Conservation (phyloP, 2,888 invertebrate genomes). For the Diaphora mendica region DNA sequence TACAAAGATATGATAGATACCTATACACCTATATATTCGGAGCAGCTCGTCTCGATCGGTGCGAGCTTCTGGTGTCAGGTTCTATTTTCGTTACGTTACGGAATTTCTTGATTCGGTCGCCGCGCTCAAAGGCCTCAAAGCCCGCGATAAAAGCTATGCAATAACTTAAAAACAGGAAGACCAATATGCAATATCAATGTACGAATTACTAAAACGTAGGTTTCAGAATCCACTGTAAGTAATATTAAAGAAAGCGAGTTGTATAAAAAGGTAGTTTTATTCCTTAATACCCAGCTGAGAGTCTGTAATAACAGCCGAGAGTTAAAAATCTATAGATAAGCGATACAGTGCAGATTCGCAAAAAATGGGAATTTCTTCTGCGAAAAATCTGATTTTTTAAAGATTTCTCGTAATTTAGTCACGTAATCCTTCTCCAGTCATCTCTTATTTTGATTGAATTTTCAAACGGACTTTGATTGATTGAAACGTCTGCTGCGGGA, state of each 20-base stretch:
- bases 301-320: not conserved
- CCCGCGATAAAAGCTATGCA: too few relatives aligned
- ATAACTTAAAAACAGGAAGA: too few relatives aligned
- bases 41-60: too few relatives aligned
- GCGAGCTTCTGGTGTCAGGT: too few relatives aligned
- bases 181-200: too few relatives aligned
- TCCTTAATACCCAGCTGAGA: not conserved
- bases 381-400: conserved; percentile 51
- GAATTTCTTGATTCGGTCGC: too few relatives aligned
- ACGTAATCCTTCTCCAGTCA: conserved; percentile 80
- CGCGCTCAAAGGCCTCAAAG: too few relatives aligned
- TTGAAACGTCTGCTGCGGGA: conserved; percentile 74
- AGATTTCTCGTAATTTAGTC: conserved; percentile 72
- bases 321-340: conserved; percentile 14
- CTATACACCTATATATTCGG: too few relatives aligned
- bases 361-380: conserved; percentile 21
- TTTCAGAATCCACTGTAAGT: too few relatives aligned
- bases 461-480: conserved; percentile 83
- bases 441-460: conserved; percentile 80
- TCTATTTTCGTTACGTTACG: too few relatives aligned
- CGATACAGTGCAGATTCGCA: conserved; percentile 21
- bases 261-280: not conserved
- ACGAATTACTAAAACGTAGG: too few relatives aligned
- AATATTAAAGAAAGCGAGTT: not conserved
- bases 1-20: too few relatives aligned